Evolutionary conservation across 23 tunicate species (phyloP).

Genomic region (Styela clava): DNA sequence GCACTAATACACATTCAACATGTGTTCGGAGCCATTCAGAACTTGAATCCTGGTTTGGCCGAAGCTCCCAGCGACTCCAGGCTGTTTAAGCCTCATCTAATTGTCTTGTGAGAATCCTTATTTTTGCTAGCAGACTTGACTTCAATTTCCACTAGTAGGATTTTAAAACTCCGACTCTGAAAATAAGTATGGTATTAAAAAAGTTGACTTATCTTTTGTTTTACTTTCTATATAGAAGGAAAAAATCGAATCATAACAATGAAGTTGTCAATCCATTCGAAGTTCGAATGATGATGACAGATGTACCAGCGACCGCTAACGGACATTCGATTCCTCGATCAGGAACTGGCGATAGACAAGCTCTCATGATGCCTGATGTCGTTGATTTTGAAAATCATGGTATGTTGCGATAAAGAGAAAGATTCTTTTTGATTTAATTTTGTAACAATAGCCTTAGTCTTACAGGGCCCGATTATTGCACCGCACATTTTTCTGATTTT

Average conservation of each 20-base stretch:
- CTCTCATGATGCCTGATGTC: constrained; percentile 84
- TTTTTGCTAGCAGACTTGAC: too few species aligned
- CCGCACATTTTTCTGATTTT: not conserved
- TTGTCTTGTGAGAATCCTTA: too few species aligned
- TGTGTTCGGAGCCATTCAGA: too few species aligned
- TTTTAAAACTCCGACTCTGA: too few species aligned
- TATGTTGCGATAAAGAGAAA: constrained; percentile 6
- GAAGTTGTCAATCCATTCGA: constrained; percentile 95
- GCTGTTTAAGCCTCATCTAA: too few species aligned
- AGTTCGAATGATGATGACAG: constrained; percentile 90
- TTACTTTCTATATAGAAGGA: not conserved
- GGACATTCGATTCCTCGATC: constrained; percentile 9
- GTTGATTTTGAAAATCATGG: constrained; percentile 88
- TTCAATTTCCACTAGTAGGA: too few species aligned
- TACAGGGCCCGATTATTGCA: not conserved
- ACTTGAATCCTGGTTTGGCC: too few species aligned
- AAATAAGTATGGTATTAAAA: too few species aligned
- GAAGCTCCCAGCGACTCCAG: too few species aligned
- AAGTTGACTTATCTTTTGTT: not conserved
- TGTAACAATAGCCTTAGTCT: too few species aligned
- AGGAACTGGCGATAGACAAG: constrained; percentile 56
- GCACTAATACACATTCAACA: too few species aligned
- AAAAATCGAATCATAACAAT: constrained; percentile 32
- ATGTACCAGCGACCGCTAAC: constrained; percentile 46
- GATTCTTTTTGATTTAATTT: too few species aligned